Evolutionary conservation across 2,888 invertebrate species (phyloP).

Genomic region (Scrobipalpa costella): DNA sequence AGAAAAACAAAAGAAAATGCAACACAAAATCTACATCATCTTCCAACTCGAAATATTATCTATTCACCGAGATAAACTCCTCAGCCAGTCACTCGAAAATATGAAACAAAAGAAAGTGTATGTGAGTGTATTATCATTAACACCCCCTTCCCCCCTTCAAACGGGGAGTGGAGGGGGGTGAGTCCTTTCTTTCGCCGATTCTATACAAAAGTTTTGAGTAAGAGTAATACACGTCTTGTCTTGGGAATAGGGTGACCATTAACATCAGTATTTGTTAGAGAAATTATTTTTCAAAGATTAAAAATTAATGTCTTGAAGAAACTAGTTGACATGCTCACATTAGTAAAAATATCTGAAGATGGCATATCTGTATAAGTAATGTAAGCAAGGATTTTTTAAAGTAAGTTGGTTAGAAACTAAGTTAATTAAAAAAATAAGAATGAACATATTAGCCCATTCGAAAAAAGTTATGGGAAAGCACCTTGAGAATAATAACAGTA

Average conservation of each 20-base stretch:
- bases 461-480: no score
- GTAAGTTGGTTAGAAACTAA: no score
- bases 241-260: slow-evolving; percentile 49
- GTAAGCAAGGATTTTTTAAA: no score
- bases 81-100: not conserved
- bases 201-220: slow-evolving; percentile 78
- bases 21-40: not conserved
- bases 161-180: not conserved
- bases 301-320: no score
- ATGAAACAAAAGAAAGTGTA: slow-evolving; percentile 55
- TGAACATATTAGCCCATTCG: no score
- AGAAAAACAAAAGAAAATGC: not conserved
- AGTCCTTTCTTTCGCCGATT: slow-evolving; percentile 66
- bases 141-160: slow-evolving; percentile 36
- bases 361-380: no score
- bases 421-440: no score
- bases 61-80: slow-evolving; percentile 6
- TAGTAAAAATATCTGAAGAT: no score
- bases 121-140: slow-evolving; percentile 55
- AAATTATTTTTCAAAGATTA: no score
- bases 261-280: no score
- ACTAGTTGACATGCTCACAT: no score
- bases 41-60: not conserved
- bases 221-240: slow-evolving; percentile 77
- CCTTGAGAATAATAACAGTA: no score